These are phyloP conservation scores for Etia nguti DNA, from an alignment of 2,113 vertebrate genomes.

Conservation along the genomic window DNA sequence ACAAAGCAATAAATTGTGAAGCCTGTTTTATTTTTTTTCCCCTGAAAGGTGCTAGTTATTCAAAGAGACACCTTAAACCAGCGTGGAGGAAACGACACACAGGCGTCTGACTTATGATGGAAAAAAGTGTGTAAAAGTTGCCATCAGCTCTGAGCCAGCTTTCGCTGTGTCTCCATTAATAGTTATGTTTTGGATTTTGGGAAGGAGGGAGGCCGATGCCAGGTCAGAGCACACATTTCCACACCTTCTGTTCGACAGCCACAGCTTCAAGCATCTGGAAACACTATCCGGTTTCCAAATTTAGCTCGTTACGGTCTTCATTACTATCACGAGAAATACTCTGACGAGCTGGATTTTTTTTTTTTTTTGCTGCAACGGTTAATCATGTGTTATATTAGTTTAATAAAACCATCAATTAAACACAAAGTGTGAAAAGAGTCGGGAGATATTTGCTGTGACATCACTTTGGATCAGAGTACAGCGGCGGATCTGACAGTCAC, in stretches of 20 bases:
- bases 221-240: constrained; percentile 23
- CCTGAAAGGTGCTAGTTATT: constrained; percentile 1
- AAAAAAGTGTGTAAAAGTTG: constrained; percentile 30
- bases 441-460: background rate
- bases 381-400: background rate
- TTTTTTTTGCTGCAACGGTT: background rate
- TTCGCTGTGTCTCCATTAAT: constrained; percentile 3
- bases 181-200: constrained; percentile 26
- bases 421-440: background rate
- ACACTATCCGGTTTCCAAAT: constrained; percentile 4
- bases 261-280: constrained; percentile 24
- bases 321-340: background rate
- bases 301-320: background rate
- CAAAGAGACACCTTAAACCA: background rate
- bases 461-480: background rate
- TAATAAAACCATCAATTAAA: background rate
- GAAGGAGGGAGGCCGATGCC: background rate
- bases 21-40: background rate
- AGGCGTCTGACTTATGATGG: constrained; percentile 23
- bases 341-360: background rate
- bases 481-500: background rate
- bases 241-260: constrained; percentile 11
- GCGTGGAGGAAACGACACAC: background rate
- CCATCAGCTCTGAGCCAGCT: background rate
- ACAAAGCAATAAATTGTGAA: background rate